Conservation (phyloP, 1,140 invertebrate genomes). For the Caenorhabditis remanei region DNA sequence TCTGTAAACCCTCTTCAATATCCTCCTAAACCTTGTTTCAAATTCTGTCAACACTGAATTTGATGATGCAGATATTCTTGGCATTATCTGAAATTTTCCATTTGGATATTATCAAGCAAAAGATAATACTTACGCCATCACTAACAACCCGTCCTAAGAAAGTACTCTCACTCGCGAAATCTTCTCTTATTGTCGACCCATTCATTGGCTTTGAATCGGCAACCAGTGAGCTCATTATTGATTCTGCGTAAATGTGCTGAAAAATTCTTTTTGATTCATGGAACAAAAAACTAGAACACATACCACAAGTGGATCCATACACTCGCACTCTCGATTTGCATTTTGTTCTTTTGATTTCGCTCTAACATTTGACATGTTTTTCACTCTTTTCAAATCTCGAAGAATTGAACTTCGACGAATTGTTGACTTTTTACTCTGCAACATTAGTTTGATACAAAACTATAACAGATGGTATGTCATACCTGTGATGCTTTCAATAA, state of each 20-base stretch:
- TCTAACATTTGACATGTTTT: conserved; percentile 68
- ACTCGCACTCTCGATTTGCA: conserved; percentile 69
- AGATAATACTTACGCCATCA: conserved; percentile 69
- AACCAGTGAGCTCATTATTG: neutral
- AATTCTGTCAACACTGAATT: conserved; percentile 72
- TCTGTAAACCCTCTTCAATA: conserved; percentile 75
- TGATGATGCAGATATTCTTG: conserved; percentile 69
- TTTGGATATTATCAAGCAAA: conserved; percentile 34
- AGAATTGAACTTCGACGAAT: conserved; percentile 73
- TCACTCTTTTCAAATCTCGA: conserved; percentile 73
- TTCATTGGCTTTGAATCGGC: conserved; percentile 44
- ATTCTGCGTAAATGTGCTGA: conserved; percentile 32
- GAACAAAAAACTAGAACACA: neutral
- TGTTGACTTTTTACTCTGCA: conserved; percentile 73
- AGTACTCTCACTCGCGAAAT: conserved; percentile 67
- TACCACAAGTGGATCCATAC: conserved; percentile 64
- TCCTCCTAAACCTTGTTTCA: conserved; percentile 73
- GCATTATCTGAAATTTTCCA: conserved; percentile 64
- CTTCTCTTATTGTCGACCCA: conserved; percentile 1
- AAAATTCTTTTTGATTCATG: neutral
- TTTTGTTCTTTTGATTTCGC: conserved; percentile 52
- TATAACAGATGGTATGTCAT: conserved; percentile 34
- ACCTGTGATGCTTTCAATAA: conserved; percentile 73
- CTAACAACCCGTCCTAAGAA: conserved; percentile 70
- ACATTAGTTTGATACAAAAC: too few relatives aligned